These are phyloP conservation scores for Elephantulus edwardii DNA, from an alignment of 2,113 vertebrate genomes.

Conservation along the genomic window DNA sequence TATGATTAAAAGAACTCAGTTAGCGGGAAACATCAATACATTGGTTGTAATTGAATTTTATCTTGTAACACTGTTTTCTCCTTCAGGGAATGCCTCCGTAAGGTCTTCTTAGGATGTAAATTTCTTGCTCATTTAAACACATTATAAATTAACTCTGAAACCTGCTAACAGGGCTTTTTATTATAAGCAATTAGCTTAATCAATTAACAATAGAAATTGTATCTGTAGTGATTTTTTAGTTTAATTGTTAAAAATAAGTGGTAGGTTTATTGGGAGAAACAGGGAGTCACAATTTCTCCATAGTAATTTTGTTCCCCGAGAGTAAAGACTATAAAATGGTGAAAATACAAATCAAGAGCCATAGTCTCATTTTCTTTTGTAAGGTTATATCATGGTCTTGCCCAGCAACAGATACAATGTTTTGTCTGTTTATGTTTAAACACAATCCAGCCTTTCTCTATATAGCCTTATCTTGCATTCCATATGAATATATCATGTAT, in stretches of 20 bases:
- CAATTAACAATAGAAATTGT: slow-evolving; percentile 66
- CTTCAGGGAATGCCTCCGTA: slow-evolving; percentile 72
- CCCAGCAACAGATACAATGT: slow-evolving; percentile 65
- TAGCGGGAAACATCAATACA: slow-evolving; percentile 56
- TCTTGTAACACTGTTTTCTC: slow-evolving; percentile 66
- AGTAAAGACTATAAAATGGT: slow-evolving; percentile 71
- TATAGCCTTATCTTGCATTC: slow-evolving; percentile 45
- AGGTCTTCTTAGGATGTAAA: slow-evolving; percentile 65
- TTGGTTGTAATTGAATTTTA: slow-evolving; percentile 70
- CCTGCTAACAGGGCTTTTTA: slow-evolving; percentile 73
- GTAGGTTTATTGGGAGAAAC: slow-evolving; percentile 76
- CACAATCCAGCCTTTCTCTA: slow-evolving; percentile 12
- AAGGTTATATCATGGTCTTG: slow-evolving; percentile 45
- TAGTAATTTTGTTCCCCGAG: slow-evolving; percentile 79
- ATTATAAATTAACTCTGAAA: slow-evolving; percentile 76
- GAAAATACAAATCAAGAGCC: slow-evolving; percentile 65
- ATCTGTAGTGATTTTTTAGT: slow-evolving; percentile 62
- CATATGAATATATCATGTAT: slow-evolving; percentile 12
- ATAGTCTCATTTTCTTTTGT: background rate
- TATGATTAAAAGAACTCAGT: slow-evolving; percentile 63
- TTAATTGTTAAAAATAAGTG: slow-evolving; percentile 78
- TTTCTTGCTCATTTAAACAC: slow-evolving; percentile 73
- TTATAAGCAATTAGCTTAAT: slow-evolving; percentile 78
- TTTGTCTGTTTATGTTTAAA: slow-evolving; percentile 15
- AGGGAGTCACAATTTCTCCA: slow-evolving; percentile 30